Evolutionary conservation across 2,888 invertebrate genomes (phyloP).

Genomic region (Hermaeophaga mercurialis): DNA sequence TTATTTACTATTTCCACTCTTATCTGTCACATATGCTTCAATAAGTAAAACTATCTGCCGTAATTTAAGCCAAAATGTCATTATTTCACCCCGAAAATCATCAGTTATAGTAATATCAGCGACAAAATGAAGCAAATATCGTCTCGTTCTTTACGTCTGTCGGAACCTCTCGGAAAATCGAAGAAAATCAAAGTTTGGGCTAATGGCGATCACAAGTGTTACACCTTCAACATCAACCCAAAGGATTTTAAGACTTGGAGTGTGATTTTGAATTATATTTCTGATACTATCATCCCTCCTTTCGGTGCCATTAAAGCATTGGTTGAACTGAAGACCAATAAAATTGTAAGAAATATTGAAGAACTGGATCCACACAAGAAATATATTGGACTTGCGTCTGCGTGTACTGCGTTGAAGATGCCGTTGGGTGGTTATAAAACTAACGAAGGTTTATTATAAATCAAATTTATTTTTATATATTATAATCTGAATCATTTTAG

Average conservation of each 20-base stretch:
- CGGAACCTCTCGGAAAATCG: background rate
- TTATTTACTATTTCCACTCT: too few species aligned
- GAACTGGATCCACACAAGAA: background rate
- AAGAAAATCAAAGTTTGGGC: slow-evolving; percentile 1
- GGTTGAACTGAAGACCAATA: background rate
- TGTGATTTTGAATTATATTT: background rate
- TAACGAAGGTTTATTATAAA: background rate
- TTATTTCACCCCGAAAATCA: too few species aligned
- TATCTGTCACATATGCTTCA: too few species aligned
- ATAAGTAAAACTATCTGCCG: too few species aligned
- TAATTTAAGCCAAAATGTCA: too few species aligned
- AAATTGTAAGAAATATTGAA: background rate
- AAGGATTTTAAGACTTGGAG: background rate
- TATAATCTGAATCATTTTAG: too few species aligned
- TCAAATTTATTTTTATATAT: too few species aligned
- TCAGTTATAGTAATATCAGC: too few species aligned
- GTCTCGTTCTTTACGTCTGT: background rate
- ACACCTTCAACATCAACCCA: background rate
- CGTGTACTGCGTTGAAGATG: background rate
- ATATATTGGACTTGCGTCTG: background rate
- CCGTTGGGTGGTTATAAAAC: slow-evolving; percentile 5
- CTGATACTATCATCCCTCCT: background rate
- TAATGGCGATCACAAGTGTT: background rate
- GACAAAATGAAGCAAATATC: background rate
- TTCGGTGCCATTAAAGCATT: slow-evolving; percentile 1